phyloP scores from a whole-genome alignment of 1,140 invertebrate species.

The Neuroterus valhalla region DNA sequence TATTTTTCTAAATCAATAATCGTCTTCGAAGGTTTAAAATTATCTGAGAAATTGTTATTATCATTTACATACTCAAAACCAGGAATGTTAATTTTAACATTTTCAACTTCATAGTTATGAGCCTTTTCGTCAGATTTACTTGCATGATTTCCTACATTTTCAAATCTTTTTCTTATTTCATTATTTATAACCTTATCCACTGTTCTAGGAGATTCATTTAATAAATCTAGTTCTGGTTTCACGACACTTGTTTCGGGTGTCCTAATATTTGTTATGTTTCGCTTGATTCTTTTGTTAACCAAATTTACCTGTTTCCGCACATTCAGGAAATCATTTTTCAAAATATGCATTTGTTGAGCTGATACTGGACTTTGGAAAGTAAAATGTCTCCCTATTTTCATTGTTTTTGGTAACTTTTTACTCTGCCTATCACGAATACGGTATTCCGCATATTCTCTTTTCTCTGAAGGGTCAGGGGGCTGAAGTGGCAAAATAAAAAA shows the following conservation, averaged over 20 bases:
- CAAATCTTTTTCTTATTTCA: conserved; percentile 64
- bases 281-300: no score
- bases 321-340: no score
- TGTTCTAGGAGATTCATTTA: conserved; percentile 56
- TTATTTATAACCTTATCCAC: conserved; percentile 55
- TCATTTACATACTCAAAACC: background rate
- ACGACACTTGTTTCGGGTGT: no score
- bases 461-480: conserved; percentile 44
- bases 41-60: background rate
- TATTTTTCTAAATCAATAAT: conserved; percentile 69
- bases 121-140: conserved; percentile 37
- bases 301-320: no score
- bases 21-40: conserved; percentile 35
- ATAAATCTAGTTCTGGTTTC: conserved; percentile 32
- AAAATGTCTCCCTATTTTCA: background rate
- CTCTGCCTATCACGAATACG: conserved; percentile 27
- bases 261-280: no score
- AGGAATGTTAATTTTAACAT: conserved; percentile 62
- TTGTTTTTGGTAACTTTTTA: background rate
- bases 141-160: conserved; percentile 21
- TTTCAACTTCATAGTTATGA: conserved; percentile 34
- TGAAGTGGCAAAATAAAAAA: conserved; percentile 37
- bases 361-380: no score
- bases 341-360: no score
- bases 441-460: conserved; percentile 49